Percentiles rank a stretch among this genome's conserved stretches.
Evolutionary conservation across 2,888 invertebrate species (phyloP).

Genomic region (Drosophila anomalata): DNA sequence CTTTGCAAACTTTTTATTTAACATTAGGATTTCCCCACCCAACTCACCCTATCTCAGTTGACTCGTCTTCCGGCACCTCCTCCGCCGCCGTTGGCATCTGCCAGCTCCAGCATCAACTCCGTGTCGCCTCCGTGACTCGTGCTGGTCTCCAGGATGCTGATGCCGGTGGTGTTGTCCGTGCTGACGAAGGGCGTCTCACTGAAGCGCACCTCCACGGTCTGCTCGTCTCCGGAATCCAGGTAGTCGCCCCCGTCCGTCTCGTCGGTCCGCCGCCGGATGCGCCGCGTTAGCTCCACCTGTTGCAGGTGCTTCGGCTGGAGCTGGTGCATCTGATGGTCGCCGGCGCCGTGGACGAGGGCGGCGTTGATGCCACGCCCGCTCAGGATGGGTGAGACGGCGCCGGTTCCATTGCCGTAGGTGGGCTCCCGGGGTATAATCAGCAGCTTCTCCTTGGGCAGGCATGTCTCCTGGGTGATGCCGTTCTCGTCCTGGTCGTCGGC

Average conservation of each 20-base stretch:
- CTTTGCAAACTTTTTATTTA: not conserved
- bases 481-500: constrained; percentile 80
- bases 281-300: constrained; percentile 72
- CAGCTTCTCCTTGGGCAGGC: constrained; percentile 76
- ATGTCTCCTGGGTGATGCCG: constrained; percentile 81
- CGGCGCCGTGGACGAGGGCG: constrained; percentile 61
- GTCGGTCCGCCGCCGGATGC: constrained; percentile 55
- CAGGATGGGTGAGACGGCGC: constrained; percentile 72
- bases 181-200: constrained; percentile 83
- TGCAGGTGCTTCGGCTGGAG: constrained; percentile 35
- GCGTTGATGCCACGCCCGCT: constrained; percentile 67
- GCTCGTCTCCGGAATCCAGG: constrained; percentile 80
- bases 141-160: constrained; percentile 78
- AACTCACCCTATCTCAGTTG: constrained; percentile 82
- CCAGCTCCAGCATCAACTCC: constrained; percentile 50
- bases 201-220: constrained; percentile 82
- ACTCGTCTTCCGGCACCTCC: constrained; percentile 13
- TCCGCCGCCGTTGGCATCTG: constrained; percentile 17
- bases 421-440: constrained; percentile 82
- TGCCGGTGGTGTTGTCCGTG: constrained; percentile 81
- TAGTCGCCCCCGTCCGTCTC: constrained; percentile 70
- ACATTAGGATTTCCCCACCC: not conserved
- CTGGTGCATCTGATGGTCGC: constrained; percentile 53
- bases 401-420: constrained; percentile 81
- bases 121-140: constrained; percentile 44